A percentile compares a stretch with the other conserved stretches of the same genome.
Conservation (phyloP, 2,888 invertebrate species). For the Aporophyla nigra region DNA sequence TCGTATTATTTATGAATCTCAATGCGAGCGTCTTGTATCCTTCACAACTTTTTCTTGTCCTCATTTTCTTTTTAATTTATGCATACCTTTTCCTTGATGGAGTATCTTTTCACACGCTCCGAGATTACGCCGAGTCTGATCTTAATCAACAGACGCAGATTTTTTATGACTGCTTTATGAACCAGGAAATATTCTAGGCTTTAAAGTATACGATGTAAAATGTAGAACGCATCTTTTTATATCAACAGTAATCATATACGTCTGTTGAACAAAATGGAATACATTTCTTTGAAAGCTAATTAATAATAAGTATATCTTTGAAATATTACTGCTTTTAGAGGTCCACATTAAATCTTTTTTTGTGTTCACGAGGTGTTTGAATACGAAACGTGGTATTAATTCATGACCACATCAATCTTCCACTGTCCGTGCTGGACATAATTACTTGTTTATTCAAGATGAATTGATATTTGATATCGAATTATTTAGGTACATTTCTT, state of each 20-base stretch:
- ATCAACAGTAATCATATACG: conserved; percentile 64
- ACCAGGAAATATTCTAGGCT: conserved; percentile 78
- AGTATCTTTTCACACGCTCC: conserved; percentile 83
- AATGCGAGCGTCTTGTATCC: conserved; percentile 56
- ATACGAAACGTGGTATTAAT: conserved; percentile 68
- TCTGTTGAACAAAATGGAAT: conserved; percentile 59
- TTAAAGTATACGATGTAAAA: conserved; percentile 60
- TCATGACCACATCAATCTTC: conserved; percentile 82
- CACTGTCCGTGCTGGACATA: conserved; percentile 72
- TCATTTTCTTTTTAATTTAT: conserved; percentile 72
- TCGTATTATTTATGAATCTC: conserved; percentile 69
- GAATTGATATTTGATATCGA: conserved; percentile 77
- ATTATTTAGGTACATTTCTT: conserved; percentile 40
- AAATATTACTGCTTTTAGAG: conserved; percentile 52
- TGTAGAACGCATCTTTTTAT: conserved; percentile 68
- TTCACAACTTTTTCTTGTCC: conserved; percentile 64
- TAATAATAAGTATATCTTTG: conserved; percentile 58
- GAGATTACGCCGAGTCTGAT: conserved; percentile 70
- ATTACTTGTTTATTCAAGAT: conserved; percentile 80
- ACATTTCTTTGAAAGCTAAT: conserved; percentile 59
- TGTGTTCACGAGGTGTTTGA: conserved; percentile 58
- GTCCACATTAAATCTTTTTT: conserved; percentile 60
- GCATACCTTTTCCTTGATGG: conserved; percentile 77
- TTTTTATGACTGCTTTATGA: conserved; percentile 78
- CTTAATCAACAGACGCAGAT: conserved; percentile 79